These are phyloP conservation scores for Agrotis ipsilon DNA, from an alignment of 2,888 invertebrate species.

Conservation along the genomic window DNA sequence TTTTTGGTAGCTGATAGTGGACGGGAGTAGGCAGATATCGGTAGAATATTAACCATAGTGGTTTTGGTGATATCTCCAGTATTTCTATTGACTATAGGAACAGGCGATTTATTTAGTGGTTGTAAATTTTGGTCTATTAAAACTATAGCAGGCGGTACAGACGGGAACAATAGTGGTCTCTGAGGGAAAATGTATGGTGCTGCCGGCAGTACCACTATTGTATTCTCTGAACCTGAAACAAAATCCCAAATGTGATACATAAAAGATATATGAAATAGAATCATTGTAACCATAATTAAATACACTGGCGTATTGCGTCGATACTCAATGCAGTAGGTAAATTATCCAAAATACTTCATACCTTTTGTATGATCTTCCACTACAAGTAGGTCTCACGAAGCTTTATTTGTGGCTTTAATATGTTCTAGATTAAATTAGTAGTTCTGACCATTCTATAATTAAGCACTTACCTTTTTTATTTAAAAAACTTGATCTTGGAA, in stretches of 20 bases:
- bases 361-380: neutral
- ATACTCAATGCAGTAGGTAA: neutral
- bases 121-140: conserved; percentile 84
- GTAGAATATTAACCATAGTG: conserved; percentile 88
- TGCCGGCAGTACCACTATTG: conserved; percentile 86
- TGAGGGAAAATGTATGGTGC: conserved; percentile 87
- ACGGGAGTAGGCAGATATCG: conserved; percentile 88
- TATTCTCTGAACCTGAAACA: conserved; percentile 83
- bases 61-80: conserved; percentile 86
- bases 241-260: neutral
- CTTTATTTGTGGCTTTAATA: neutral
- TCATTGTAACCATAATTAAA: neutral
- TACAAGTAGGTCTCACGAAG: neutral
- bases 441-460: neutral
- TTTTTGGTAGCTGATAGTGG: conserved; percentile 82
- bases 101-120: conserved; percentile 77
- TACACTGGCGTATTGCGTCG: neutral
- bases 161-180: conserved; percentile 83
- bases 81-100: conserved; percentile 81
- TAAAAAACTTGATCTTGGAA: conserved; percentile 75
- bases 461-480: conserved; percentile 78
- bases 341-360: neutral
- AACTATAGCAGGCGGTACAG: conserved; percentile 84
- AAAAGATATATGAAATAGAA: neutral
- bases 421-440: neutral